Evolutionary conservation across 2,113 vertebrate genomes (phyloP).

Genomic region (Paramormyrops kingsleyae): DNA sequence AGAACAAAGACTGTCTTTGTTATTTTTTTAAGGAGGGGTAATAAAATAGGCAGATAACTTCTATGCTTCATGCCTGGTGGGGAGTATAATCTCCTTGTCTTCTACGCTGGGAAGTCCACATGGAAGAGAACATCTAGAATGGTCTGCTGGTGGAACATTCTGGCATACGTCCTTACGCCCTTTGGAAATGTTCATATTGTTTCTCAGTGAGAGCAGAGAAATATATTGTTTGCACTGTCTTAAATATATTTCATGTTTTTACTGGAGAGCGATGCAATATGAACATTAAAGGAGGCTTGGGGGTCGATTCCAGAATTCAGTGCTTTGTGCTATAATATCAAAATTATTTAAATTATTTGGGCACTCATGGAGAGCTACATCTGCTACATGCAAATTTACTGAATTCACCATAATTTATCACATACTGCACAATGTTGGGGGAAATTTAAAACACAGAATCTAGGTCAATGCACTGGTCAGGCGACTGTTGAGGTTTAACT

Average conservation of each 20-base stretch:
- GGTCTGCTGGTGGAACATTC: conserved; percentile 28
- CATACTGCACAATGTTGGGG: not conserved
- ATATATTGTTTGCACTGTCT: conserved; percentile 50
- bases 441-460: not conserved
- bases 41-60: conserved; percentile 40
- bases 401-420: not conserved
- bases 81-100: conserved; percentile 32
- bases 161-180: conserved; percentile 48
- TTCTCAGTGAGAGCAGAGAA: conserved; percentile 33
- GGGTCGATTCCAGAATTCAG: conserved; percentile 43
- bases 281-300: conserved; percentile 44
- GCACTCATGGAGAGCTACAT: not conserved
- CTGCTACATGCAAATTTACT: not conserved
- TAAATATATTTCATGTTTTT: conserved; percentile 53
- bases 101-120: conserved; percentile 49
- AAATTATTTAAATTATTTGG: not conserved
- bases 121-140: conserved; percentile 57
- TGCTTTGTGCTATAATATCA: conserved; percentile 22
- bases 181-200: conserved; percentile 43
- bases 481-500: not conserved
- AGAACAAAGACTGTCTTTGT: conserved; percentile 62
- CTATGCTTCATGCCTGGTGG: conserved; percentile 41
- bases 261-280: conserved; percentile 36
- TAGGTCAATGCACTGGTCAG: conserved; percentile 6
- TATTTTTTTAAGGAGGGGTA: conserved; percentile 42